These are phyloP conservation scores for Machimus atricapillus DNA, from an alignment of 2,888 invertebrate genomes.

Conservation along the genomic window DNA sequence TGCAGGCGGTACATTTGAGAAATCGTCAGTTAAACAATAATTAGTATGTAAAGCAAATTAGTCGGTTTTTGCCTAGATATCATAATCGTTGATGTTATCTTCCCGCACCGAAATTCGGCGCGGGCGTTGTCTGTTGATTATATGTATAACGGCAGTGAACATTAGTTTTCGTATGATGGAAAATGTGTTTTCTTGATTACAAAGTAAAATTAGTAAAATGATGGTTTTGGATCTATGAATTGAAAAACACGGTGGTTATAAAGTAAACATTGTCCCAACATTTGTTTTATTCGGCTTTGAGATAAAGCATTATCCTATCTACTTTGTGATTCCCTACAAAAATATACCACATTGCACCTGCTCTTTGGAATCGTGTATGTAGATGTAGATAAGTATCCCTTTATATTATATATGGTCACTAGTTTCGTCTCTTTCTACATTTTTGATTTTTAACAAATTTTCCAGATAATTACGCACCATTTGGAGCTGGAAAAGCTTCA, in stretches of 20 bases:
- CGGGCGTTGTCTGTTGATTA: background rate
- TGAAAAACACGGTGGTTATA: background rate
- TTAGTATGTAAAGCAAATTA: background rate
- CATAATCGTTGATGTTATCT: constrained; percentile 12
- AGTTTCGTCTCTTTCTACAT: background rate
- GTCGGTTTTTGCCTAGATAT: background rate
- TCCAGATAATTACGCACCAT: constrained; percentile 2
- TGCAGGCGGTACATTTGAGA: background rate
- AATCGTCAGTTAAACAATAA: background rate
- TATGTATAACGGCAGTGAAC: background rate
- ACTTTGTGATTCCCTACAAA: background rate
- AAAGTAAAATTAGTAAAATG: background rate
- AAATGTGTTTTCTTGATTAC: background rate
- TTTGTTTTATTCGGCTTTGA: background rate
- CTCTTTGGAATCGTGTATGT: background rate
- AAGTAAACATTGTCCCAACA: background rate
- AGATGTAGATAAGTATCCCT: background rate
- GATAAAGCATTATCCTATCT: background rate
- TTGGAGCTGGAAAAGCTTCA: background rate
- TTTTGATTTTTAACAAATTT: background rate
- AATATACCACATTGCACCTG: background rate
- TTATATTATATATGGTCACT: background rate
- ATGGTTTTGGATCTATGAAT: background rate
- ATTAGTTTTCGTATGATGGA: background rate
- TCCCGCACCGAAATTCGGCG: background rate